Percentiles rank a stretch among this genome's conserved stretches.
Evolutionary conservation across 2,888 invertebrate genomes (phyloP).

Genomic region (Odontomyia ornata): DNA sequence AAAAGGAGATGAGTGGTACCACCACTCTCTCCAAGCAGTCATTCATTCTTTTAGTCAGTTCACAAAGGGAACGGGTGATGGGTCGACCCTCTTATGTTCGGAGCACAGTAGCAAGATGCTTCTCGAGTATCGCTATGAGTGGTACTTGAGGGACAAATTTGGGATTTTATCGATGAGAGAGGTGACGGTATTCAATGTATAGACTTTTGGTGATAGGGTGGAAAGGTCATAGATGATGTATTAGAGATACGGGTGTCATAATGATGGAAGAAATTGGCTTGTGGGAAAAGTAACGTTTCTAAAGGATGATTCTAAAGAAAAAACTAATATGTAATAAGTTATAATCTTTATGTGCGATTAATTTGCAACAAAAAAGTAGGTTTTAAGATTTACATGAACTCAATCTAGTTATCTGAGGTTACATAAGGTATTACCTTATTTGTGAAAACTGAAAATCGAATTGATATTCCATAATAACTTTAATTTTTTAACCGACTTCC

Average conservation of each 20-base stretch:
- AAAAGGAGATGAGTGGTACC: constrained; percentile 12
- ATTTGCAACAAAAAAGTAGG: too few relatives aligned
- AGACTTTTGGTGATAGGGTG: not conserved
- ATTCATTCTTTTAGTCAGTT: not conserved
- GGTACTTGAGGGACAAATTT: not conserved
- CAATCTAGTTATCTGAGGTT: too few relatives aligned
- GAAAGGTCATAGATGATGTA: not conserved
- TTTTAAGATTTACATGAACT: too few relatives aligned
- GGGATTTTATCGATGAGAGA: constrained; percentile 21
- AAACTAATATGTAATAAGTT: too few relatives aligned
- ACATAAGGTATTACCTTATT: too few relatives aligned
- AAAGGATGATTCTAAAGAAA: too few relatives aligned
- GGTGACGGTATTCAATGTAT: constrained; percentile 24
- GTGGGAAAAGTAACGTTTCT: too few relatives aligned
- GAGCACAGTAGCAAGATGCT: constrained; percentile 23
- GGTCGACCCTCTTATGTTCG: not conserved
- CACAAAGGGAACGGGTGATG: not conserved
- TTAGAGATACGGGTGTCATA: not conserved
- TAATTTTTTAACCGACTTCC: too few relatives aligned
- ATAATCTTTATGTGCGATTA: too few relatives aligned
- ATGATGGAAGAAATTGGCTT: too few relatives aligned
- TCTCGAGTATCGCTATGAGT: constrained; percentile 22
- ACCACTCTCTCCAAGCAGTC: not conserved
- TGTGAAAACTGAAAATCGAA: too few relatives aligned
- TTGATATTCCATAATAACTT: too few relatives aligned